Evolutionary conservation across 2,888 invertebrate genomes (phyloP).

Genomic region (Crepidodera aurea): DNA sequence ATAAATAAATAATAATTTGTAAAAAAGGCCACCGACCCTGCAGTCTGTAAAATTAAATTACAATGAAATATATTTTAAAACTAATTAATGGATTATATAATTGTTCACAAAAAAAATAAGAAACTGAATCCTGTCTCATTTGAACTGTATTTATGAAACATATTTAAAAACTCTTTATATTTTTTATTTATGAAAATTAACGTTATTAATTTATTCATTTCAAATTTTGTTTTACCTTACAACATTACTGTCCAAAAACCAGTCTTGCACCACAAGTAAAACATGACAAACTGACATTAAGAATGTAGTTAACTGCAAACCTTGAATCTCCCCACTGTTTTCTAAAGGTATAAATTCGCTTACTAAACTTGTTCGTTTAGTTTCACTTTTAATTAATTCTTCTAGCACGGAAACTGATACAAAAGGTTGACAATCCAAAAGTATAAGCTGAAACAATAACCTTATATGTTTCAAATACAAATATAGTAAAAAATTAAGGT

Average conservation of each 20-base stretch:
- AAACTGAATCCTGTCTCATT: no score
- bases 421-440: conserved; percentile 88
- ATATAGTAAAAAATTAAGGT: conserved; percentile 1
- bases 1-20: no score
- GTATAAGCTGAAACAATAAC: conserved; percentile 74
- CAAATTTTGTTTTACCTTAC: conserved; percentile 65
- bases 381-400: conserved; percentile 67
- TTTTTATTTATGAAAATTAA: background rate
- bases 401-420: conserved; percentile 73
- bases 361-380: conserved; percentile 61
- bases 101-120: no score
- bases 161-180: background rate
- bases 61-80: no score
- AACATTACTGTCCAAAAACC: conserved; percentile 85
- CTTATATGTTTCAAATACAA: background rate
- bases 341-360: conserved; percentile 72
- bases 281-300: conserved; percentile 91
- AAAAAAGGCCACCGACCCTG: no score
- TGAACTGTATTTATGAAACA: no score
- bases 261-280: conserved; percentile 87
- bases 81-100: no score
- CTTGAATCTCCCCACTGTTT: conserved; percentile 71
- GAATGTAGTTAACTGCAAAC: conserved; percentile 83
- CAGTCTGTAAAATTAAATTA: no score
- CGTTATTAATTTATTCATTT: no score